These are phyloP conservation scores for Hypotaenidia okinawae DNA, from an alignment of 2,797 vertebrate genomes.

Conservation along the genomic window DNA sequence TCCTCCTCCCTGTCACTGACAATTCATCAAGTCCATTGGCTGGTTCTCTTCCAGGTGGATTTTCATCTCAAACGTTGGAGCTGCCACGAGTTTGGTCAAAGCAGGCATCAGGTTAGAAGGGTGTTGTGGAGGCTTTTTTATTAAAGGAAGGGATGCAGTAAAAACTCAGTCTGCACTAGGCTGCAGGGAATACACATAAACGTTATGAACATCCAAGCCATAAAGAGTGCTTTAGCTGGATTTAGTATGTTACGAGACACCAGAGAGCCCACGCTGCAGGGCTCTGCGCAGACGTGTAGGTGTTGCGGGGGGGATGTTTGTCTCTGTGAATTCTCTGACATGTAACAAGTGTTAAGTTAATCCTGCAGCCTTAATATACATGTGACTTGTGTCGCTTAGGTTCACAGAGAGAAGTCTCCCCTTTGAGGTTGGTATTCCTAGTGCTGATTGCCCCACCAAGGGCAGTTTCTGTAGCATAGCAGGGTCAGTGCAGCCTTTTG, in stretches of 20 bases:
- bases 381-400: background rate
- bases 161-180: background rate
- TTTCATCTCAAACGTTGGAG: background rate
- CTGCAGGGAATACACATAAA: background rate
- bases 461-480: background rate
- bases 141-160: background rate
- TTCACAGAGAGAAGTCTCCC: background rate
- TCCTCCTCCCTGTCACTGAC: background rate
- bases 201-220: constrained; percentile 7
- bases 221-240: constrained; percentile 31
- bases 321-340: background rate
- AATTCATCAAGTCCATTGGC: background rate
- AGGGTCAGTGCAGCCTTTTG: background rate
- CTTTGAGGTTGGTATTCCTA: background rate
- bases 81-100: background rate
- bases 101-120: background rate
- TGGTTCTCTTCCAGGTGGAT: background rate
- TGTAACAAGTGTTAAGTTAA: background rate
- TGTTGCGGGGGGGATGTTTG: background rate
- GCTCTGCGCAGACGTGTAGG: background rate
- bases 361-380: background rate
- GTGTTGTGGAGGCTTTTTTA: background rate
- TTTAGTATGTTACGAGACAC: background rate
- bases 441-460: background rate
- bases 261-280: background rate